A percentile compares a stretch with the other conserved stretches of the same genome.
phyloP scores from a whole-genome alignment of 2,113 vertebrate species.

The Athene noctua region DNA sequence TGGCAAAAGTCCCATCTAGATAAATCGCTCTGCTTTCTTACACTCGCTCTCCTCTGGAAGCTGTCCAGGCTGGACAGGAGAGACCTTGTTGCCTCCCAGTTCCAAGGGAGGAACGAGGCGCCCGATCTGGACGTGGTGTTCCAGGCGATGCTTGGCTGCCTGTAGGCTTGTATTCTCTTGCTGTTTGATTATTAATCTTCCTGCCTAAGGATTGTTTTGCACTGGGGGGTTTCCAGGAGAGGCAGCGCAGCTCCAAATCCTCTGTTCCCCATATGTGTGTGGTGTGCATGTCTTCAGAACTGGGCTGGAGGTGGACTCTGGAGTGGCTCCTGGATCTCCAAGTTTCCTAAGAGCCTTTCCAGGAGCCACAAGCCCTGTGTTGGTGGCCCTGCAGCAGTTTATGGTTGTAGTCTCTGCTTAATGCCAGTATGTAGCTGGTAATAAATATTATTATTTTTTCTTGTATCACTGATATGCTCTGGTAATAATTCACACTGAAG shows the following conservation, averaged over 20 bases:
- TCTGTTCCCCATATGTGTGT: rapidly evolving
- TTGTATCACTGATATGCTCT: background rate
- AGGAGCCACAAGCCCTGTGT: background rate
- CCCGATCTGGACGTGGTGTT: background rate
- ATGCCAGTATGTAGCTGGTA: background rate
- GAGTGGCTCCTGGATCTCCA: background rate
- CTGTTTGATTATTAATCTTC: background rate
- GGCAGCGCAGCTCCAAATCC: background rate
- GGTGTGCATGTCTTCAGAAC: rapidly evolving
- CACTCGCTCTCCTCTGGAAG: background rate
- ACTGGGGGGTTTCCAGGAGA: background rate
- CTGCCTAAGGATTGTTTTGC: background rate
- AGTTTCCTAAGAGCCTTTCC: background rate
- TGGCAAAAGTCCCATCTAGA: constrained; percentile 1
- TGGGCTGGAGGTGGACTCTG: rapidly evolving
- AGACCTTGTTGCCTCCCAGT: constrained; percentile 9
- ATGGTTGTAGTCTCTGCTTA: background rate
- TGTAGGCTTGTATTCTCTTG: background rate
- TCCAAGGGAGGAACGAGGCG: background rate
- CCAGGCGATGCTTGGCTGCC: constrained; percentile 28
- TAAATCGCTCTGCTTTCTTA: background rate
- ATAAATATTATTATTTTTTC: background rate
- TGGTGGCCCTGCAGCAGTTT: background rate
- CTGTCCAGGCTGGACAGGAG: background rate
- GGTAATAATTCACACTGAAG: background rate